Evolutionary conservation across 2,113 vertebrate species (phyloP), one percentile per base, ranked within the genome.

Genomic region (Paramormyrops kingsleyae): DNA sequence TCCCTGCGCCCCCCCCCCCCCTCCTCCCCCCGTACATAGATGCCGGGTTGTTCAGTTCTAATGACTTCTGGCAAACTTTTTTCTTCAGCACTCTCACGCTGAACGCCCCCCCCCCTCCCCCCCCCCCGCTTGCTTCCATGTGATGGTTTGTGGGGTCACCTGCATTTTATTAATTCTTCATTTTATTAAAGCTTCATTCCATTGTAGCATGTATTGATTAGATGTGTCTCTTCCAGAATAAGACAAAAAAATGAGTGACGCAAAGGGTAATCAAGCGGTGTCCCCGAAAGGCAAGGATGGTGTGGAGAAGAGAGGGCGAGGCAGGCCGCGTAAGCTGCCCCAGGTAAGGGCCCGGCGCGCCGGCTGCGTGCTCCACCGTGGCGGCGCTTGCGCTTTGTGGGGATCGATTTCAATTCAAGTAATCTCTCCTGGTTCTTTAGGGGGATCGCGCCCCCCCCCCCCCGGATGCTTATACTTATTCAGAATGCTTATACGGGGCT

Each of bases 221-320:
- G 31, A 31, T 24, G 12, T 27, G 91, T 87, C 83, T 91, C 85
- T 89, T 92, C 42, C 77, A 90, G 88, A 95, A 93, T 91, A 91
- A 96, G 62, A 91, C 1, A 17, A 91, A 90, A 95, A 89, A 89
- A 99, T 99, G 98, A 99, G 98, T 10, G 98, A 99, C 1, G 91
- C 95, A 87, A 99, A 99, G 96, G 96, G 97, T 94, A 97, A 46
- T 59, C 50, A 89, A 27, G 77, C 97, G 85, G 95, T 97, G 91
- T 96, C 97, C 89, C 94, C 96, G 91, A 98, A 98, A 92, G 98
- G 99, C 87, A 98, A 99, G 95, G 98, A 98, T 89, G 96, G 95
- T n/a, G 91, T 97, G 0, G 97, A 98, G 95, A 99, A 99, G 94
- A 96, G 98, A 91, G 98, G 98, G 91, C 95, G 98, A 91, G 98